Percentiles rank a stretch among this genome's conserved stretches.
Evolutionary conservation across 2,113 vertebrate species (phyloP).

Genomic region (Gavialis gangeticus): DNA sequence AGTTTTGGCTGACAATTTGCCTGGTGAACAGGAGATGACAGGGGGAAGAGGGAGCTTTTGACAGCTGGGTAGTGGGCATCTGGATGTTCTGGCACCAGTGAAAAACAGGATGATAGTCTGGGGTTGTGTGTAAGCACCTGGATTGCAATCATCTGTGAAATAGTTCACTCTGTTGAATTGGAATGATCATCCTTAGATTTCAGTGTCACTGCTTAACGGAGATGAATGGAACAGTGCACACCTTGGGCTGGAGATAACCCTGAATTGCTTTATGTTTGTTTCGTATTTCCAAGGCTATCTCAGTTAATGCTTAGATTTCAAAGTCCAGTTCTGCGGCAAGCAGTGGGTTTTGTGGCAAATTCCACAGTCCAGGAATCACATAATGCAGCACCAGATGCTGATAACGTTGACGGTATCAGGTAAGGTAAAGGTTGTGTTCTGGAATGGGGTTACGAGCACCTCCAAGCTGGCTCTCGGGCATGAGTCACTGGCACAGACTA

Average conservation of each 20-base stretch:
- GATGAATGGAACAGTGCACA: background rate
- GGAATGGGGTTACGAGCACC: background rate
- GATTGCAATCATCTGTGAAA: background rate
- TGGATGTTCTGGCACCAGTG: background rate
- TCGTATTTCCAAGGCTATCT: background rate
- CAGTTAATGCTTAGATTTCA: background rate
- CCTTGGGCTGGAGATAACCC: no score
- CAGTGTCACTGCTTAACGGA: background rate
- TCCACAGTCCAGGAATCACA: background rate
- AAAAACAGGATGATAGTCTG: background rate
- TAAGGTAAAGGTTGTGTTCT: background rate
- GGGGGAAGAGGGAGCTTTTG: background rate
- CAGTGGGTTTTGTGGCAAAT: background rate
- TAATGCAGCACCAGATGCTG: background rate
- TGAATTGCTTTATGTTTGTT: no score
- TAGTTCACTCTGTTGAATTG: background rate
- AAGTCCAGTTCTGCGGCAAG: rapidly evolving
- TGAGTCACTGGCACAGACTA: background rate
- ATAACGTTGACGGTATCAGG: background rate
- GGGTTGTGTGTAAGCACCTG: background rate
- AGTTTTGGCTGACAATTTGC: background rate
- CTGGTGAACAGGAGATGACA: background rate
- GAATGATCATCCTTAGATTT: background rate
- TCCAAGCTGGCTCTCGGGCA: background rate
- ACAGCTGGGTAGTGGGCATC: background rate